phyloP scores from a whole-genome alignment of 2,113 vertebrate species.

The Phylloscopus trochilus region DNA sequence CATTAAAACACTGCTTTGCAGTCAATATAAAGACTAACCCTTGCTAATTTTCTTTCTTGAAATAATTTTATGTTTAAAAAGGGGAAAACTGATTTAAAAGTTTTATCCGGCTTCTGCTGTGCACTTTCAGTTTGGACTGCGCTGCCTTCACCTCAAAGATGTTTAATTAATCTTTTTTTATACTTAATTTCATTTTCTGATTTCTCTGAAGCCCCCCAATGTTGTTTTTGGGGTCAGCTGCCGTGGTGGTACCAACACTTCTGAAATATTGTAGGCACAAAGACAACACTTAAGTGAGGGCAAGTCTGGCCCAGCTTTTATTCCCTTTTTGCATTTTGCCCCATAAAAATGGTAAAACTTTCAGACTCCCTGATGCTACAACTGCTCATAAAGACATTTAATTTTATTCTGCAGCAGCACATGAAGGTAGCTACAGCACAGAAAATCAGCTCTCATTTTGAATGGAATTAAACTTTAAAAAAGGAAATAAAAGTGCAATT shows the following conservation, averaged over 20 bases:
- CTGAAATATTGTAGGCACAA: neutral
- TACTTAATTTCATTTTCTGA: neutral
- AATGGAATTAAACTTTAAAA: accelerated
- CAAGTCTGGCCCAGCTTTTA: neutral
- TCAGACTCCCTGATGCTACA: neutral
- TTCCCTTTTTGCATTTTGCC: neutral
- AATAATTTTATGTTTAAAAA: neutral
- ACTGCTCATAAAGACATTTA: neutral
- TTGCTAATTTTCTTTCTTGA: neutral
- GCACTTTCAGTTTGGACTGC: neutral
- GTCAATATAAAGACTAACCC: neutral
- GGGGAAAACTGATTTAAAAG: neutral
- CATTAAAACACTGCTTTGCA: neutral
- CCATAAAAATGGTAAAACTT: neutral
- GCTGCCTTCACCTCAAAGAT: neutral
- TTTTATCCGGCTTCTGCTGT: neutral
- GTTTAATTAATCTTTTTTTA: neutral
- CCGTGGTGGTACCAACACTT: neutral
- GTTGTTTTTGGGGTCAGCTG: neutral
- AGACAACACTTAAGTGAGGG: neutral
- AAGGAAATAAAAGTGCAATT: neutral
- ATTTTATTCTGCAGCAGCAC: neutral
- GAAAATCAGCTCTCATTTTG: neutral
- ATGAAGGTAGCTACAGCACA: neutral
- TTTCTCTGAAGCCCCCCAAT: neutral